Percentiles rank a stretch among this genome's conserved stretches.
These are phyloP conservation scores for Acrocephalus scirpaceus DNA, from an alignment of 2,797 vertebrate genomes.

Conservation along the genomic window DNA sequence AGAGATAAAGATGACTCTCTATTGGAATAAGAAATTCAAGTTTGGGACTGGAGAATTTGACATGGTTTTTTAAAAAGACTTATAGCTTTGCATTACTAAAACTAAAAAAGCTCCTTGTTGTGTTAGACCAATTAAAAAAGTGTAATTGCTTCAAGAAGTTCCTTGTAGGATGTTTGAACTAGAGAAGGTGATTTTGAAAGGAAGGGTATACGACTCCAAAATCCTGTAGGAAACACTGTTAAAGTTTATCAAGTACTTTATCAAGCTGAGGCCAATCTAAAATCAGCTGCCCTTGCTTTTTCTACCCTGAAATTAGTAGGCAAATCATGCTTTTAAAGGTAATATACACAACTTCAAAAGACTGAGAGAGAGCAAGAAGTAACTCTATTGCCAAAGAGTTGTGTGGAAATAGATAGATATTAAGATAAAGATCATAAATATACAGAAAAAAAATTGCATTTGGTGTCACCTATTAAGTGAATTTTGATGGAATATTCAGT, in stretches of 20 bases:
- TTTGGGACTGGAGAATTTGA: neutral
- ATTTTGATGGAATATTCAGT: neutral
- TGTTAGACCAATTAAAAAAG: neutral
- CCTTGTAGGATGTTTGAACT: neutral
- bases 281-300: neutral
- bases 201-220: neutral
- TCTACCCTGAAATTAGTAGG: neutral
- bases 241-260: neutral
- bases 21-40: neutral
- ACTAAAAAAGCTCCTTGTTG: neutral
- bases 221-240: neutral
- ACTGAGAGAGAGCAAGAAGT: neutral
- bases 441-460: accelerated
- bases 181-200: neutral
- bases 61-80: accelerated
- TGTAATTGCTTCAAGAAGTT: neutral
- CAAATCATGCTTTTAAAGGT: neutral
- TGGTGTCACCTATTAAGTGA: neutral
- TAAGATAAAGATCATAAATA: neutral
- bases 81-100: neutral
- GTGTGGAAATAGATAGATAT: neutral
- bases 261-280: neutral
- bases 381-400: neutral
- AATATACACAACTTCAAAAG: neutral
- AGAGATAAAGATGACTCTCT: neutral